Conservation (phyloP, 2,797 vertebrate genomes). For the Darevskia nairensis region DNA sequence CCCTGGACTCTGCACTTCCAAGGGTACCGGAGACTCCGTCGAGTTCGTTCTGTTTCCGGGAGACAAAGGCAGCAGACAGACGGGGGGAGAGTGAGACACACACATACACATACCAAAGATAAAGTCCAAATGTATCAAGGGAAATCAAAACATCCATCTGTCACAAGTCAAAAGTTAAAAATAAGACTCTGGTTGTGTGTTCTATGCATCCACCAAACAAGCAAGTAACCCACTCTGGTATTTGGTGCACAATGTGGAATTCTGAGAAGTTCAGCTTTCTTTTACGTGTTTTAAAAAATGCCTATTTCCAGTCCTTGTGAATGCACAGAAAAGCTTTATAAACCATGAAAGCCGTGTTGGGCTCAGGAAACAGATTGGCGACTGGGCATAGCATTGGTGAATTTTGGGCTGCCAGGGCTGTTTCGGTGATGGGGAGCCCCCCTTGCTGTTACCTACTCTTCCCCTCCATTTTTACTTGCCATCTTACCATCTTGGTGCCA, state of each 20-base stretch:
- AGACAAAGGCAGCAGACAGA: background rate
- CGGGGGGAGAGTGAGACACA: background rate
- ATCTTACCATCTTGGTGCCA: background rate
- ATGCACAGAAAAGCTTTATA: background rate
- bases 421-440: background rate
- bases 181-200: background rate
- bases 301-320: background rate
- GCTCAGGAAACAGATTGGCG: background rate
- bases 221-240: background rate
- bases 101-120: background rate
- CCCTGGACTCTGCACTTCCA: constrained; percentile 85
- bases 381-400: background rate
- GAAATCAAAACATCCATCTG: background rate
- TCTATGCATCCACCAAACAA: background rate
- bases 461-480: background rate
- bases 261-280: background rate
- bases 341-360: background rate
- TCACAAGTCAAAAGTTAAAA: background rate
- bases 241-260: background rate
- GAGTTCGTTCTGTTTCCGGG: constrained; percentile 82
- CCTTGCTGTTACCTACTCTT: background rate
- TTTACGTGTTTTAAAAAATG: background rate
- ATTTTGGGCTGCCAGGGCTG: background rate
- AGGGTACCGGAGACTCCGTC: constrained; percentile 82
- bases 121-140: background rate